phyloP scores from a whole-genome alignment of 1,140 invertebrate species.

The Mylabris phalerata region DNA sequence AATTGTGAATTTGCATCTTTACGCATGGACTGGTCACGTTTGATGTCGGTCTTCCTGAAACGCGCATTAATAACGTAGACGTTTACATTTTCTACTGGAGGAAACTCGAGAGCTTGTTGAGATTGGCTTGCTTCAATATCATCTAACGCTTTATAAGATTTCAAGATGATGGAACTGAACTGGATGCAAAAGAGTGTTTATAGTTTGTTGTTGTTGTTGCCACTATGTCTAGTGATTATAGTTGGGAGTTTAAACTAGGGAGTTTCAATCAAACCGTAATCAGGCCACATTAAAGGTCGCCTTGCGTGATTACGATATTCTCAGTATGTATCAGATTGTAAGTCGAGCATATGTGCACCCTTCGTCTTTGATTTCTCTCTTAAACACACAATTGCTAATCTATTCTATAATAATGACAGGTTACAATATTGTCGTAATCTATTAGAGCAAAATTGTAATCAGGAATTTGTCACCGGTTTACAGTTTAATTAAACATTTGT shows the following conservation, averaged over 20 bases:
- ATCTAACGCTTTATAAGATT: too few relatives aligned
- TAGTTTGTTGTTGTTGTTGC: too few relatives aligned
- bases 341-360: slow-evolving; percentile 9
- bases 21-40: slow-evolving; percentile 12
- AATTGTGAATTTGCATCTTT: slow-evolving; percentile 9
- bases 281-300: slow-evolving; percentile 12
- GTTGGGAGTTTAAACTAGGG: background rate
- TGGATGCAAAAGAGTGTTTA: too few relatives aligned
- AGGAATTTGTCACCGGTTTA: slow-evolving; percentile 27
- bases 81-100: slow-evolving; percentile 10
- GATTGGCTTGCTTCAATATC: slow-evolving; percentile 4
- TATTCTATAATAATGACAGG: slow-evolving; percentile 29
- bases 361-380: slow-evolving; percentile 5
- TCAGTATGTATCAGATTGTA: slow-evolving; percentile 11
- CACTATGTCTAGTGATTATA: too few relatives aligned
- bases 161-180: too few relatives aligned
- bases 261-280: slow-evolving; percentile 13
- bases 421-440: slow-evolving; percentile 34
- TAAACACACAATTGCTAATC: slow-evolving; percentile 18
- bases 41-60: slow-evolving; percentile 9
- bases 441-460: slow-evolving; percentile 32
- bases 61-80: slow-evolving; percentile 12
- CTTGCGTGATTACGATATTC: slow-evolving; percentile 14
- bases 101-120: background rate
- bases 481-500: background rate